These are phyloP conservation scores for Xerus rutilus DNA, from an alignment of 2,797 vertebrate genomes.

Conservation along the genomic window DNA sequence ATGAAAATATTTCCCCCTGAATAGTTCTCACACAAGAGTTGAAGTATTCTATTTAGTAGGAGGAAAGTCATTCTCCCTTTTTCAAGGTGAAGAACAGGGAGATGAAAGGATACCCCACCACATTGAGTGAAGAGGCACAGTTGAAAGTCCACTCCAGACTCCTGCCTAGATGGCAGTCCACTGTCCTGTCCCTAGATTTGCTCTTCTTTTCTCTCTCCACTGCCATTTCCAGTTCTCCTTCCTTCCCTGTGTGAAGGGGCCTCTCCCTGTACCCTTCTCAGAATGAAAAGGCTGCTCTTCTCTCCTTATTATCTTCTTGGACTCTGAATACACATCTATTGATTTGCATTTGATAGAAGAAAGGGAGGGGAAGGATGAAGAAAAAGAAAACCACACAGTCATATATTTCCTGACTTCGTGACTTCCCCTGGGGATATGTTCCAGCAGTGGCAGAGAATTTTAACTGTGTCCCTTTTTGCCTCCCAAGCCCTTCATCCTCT, in stretches of 20 bases:
- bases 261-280: not conserved
- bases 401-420: constrained; percentile 76
- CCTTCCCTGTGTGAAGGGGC: constrained; percentile 23
- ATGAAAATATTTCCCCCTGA: not conserved
- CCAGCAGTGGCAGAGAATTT: constrained; percentile 58
- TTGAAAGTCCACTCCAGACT: not conserved
- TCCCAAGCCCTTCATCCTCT: not conserved
- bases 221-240: constrained; percentile 75
- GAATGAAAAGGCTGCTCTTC: constrained; percentile 90
- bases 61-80: not conserved
- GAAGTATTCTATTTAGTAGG: not conserved
- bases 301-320: constrained; percentile 88
- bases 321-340: constrained; percentile 88
- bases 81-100: not conserved
- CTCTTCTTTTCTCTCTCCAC: not conserved
- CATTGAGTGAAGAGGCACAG: not conserved
- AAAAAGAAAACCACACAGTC: constrained; percentile 68
- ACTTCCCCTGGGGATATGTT: constrained; percentile 69
- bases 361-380: not conserved
- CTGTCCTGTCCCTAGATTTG: not conserved
- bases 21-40: not conserved
- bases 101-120: not conserved
- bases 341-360: constrained; percentile 88
- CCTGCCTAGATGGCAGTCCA: not conserved
- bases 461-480: constrained; percentile 57